Evolutionary conservation across 2,888 invertebrate species (phyloP).

Genomic region (Dasysyrphus tricinctus): DNA sequence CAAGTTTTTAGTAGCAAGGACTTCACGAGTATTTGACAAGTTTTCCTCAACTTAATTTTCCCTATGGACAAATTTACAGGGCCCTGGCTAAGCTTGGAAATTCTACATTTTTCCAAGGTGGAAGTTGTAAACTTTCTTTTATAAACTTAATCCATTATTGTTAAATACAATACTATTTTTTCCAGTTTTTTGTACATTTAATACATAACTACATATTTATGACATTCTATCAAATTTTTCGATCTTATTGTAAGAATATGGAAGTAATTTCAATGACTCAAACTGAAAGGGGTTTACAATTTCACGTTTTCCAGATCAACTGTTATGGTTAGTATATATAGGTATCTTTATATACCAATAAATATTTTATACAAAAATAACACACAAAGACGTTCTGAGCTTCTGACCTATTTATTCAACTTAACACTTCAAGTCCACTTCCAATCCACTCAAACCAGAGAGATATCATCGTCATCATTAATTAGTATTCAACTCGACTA

Average conservation of each 20-base stretch:
- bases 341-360: not conserved
- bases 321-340: not conserved
- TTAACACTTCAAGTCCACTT: conserved; percentile 53
- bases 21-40: too few relatives aligned
- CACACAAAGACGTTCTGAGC: conserved; percentile 28
- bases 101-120: too few relatives aligned
- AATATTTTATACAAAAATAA: conserved; percentile 1
- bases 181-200: not conserved
- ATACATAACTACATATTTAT: not conserved
- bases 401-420: conserved; percentile 68
- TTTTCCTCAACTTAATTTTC: too few relatives aligned
- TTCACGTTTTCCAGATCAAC: not conserved
- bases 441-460: conserved; percentile 51
- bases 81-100: too few relatives aligned
- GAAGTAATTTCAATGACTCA: conserved; percentile 2
- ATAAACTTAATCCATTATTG: too few relatives aligned
- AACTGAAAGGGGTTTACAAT: conserved; percentile 28
- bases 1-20: too few relatives aligned
- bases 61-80: too few relatives aligned
- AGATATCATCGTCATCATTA: conserved; percentile 61
- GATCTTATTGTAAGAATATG: too few relatives aligned
- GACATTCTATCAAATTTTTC: not conserved
- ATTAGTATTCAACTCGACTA: conserved; percentile 69
- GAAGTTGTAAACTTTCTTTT: too few relatives aligned
- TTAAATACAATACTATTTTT: too few relatives aligned